Conservation (phyloP, 2,797 vertebrate species). For the Phaenicophaeus curvirostris region DNA sequence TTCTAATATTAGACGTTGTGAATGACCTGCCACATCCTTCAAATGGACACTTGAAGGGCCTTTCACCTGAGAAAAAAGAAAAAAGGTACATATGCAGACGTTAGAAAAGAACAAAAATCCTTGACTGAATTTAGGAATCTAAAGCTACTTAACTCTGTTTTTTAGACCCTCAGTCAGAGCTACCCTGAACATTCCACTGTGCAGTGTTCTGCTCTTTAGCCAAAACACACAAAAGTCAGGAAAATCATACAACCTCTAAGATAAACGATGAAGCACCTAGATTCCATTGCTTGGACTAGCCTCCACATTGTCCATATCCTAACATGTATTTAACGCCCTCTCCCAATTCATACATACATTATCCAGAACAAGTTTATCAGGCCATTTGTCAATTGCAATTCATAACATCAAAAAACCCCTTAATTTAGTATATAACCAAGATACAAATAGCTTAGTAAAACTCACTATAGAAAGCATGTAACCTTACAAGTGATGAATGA, state of each 20-base stretch:
- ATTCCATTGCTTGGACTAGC: neutral
- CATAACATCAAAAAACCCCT: neutral
- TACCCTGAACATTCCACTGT: neutral
- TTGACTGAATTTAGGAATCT: neutral
- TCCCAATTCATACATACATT: neutral
- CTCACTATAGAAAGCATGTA: neutral
- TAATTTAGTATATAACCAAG: neutral
- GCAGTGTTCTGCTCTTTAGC: neutral
- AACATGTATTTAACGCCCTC: neutral
- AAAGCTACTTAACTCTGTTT: neutral
- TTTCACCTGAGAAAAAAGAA: slow-evolving; percentile 86
- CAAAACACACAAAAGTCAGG: neutral
- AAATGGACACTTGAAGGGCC: slow-evolving; percentile 96
- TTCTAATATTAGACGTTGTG: slow-evolving; percentile 98
- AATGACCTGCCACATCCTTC: slow-evolving; percentile 97
- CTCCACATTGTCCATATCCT: neutral
- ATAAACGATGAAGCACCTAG: neutral
- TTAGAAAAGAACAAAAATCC: neutral
- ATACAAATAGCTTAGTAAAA: neutral
- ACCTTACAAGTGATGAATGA: neutral
- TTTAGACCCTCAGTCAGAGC: neutral
- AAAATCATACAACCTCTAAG: neutral
- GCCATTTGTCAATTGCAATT: neutral
- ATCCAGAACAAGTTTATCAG: neutral
- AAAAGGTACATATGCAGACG: neutral